Conservation (phyloP, 1,140 invertebrate genomes). For the Pectinophora gossypiella region DNA sequence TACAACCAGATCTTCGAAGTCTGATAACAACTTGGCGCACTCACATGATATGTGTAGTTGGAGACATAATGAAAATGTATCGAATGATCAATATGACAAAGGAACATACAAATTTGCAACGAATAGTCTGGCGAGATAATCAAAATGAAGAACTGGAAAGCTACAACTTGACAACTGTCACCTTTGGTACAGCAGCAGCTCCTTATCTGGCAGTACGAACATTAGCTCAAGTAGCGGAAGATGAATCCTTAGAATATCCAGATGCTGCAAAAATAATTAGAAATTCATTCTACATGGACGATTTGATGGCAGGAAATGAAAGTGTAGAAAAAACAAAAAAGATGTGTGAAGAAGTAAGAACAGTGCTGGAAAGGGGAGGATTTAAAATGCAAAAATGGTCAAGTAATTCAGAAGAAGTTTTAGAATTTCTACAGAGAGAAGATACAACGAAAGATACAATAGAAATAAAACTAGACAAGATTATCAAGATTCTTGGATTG, state of each 20-base stretch:
- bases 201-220: slow-evolving; percentile 34
- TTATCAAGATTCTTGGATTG: slow-evolving; percentile 28
- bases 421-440: slow-evolving; percentile 12
- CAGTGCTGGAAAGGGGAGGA: slow-evolving; percentile 29
- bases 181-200: slow-evolving; percentile 34
- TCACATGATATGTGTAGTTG: slow-evolving; percentile 22
- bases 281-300: slow-evolving; percentile 44
- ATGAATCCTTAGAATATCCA: slow-evolving; percentile 22
- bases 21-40: slow-evolving; percentile 22
- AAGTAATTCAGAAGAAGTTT: slow-evolving; percentile 27
- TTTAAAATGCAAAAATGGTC: slow-evolving; percentile 61
- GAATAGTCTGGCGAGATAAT: slow-evolving; percentile 46
- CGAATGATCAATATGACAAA: slow-evolving; percentile 19
- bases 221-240: slow-evolving; percentile 35
- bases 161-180: slow-evolving; percentile 34
- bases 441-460: slow-evolving; percentile 14
- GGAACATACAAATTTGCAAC: slow-evolving; percentile 35
- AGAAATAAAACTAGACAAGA: slow-evolving; percentile 26
- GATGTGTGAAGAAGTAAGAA: slow-evolving; percentile 14
- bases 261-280: slow-evolving; percentile 15
- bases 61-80: slow-evolving; percentile 27
- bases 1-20: slow-evolving; percentile 26
- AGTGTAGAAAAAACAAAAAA: slow-evolving; percentile 15
- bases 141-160: slow-evolving; percentile 23
- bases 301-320: slow-evolving; percentile 33